phyloP scores from a whole-genome alignment of 1,140 invertebrate genomes.

The Neotoxoptera formosana region DNA sequence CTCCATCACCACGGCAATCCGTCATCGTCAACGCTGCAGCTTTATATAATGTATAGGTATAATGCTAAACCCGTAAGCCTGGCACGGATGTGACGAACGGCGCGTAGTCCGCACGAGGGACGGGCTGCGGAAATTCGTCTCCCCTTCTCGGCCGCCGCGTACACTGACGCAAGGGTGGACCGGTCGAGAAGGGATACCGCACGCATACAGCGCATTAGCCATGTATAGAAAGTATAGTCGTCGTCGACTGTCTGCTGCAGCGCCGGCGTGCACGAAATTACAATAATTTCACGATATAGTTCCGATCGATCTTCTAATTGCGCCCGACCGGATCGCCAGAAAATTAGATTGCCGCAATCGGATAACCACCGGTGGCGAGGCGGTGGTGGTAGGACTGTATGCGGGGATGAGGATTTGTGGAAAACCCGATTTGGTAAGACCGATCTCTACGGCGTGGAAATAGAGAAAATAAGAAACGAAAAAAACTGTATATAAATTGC shows the following conservation, averaged over 20 bases:
- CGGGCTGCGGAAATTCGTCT: not conserved
- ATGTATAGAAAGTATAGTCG: not conserved
- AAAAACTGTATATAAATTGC: not conserved
- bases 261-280: not conserved
- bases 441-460: not conserved
- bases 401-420: not conserved
- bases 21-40: not conserved
- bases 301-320: not conserved
- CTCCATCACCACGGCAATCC: not conserved
- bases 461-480: not conserved
- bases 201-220: not conserved
- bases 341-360: not conserved
- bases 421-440: not conserved
- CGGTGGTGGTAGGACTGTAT: not conserved
- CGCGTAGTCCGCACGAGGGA: not conserved
- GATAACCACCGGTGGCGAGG: not conserved
- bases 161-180: not conserved
- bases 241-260: not conserved
- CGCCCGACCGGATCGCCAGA: not conserved
- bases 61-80: not conserved
- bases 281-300: not conserved
- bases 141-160: no score
- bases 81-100: not conserved
- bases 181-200: not conserved
- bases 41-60: not conserved